Conservation (phyloP, 2,113 vertebrate species). For the Todiramphus chloris region DNA sequence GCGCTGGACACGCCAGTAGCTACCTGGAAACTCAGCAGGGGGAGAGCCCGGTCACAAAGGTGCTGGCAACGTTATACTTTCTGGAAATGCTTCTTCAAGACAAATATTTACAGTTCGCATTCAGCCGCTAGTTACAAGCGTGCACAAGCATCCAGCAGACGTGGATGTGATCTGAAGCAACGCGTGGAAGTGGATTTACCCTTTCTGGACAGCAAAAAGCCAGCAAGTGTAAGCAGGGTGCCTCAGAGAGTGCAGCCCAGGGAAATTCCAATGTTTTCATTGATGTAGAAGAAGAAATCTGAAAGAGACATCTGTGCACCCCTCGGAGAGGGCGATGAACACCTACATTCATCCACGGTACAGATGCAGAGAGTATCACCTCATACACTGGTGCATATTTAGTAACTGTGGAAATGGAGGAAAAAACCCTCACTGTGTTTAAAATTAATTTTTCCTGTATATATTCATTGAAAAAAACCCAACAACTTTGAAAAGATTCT, state of each 20-base stretch:
- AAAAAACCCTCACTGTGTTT: background rate
- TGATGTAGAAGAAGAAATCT: background rate
- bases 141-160: background rate
- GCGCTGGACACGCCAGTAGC: background rate
- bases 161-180: accelerated
- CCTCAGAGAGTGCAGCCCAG: background rate
- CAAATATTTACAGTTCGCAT: background rate
- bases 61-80: background rate
- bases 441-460: background rate
- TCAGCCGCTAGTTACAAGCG: background rate
- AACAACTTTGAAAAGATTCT: background rate
- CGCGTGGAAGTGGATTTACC: background rate
- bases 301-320: background rate
- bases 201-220: background rate
- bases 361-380: background rate
- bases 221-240: background rate
- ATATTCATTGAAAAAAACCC: background rate
- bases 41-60: background rate
- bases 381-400: background rate
- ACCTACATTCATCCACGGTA: background rate
- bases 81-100: background rate
- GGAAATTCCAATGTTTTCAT: background rate
- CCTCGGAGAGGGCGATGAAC: background rate
- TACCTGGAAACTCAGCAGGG: accelerated
- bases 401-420: background rate